A percentile compares a stretch with the other conserved stretches of the same genome.
Conservation (phyloP, 2,113 vertebrate species). For the Eupsittula cactorum region DNA sequence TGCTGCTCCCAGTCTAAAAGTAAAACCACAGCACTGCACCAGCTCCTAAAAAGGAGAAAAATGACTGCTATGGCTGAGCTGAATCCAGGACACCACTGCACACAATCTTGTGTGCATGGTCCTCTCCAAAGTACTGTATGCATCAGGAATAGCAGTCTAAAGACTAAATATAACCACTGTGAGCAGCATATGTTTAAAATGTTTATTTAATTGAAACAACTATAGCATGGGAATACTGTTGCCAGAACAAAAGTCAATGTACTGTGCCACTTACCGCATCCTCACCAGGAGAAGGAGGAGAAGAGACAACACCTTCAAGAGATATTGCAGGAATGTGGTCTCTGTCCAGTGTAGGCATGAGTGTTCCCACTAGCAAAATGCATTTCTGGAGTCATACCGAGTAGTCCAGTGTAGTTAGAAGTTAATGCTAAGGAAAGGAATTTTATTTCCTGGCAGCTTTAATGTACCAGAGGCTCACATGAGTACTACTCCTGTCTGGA, state of each 20-base stretch:
- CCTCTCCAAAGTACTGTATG: background rate
- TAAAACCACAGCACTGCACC: too few relatives aligned
- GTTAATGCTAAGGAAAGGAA: background rate
- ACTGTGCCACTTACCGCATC: background rate
- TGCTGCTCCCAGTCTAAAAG: too few relatives aligned
- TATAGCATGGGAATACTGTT: background rate
- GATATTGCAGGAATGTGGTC: background rate
- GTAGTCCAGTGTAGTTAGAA: background rate
- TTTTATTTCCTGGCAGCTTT: background rate
- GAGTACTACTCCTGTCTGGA: background rate
- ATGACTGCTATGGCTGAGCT: too few relatives aligned
- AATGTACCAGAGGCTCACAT: background rate
- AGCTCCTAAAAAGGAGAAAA: too few relatives aligned
- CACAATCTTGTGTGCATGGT: too few relatives aligned
- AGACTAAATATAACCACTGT: fast-evolving
- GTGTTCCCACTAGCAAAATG: background rate
- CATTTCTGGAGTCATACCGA: fast-evolving
- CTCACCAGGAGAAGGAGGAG: background rate
- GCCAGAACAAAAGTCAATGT: background rate
- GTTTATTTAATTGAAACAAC: background rate
- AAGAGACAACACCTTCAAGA: background rate
- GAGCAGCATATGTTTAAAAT: background rate
- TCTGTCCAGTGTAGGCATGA: fast-evolving
- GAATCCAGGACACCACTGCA: background rate
- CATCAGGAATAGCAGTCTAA: background rate